Conservation (phyloP, 2,797 vertebrate genomes). For the Micrastur ruficollis region DNA sequence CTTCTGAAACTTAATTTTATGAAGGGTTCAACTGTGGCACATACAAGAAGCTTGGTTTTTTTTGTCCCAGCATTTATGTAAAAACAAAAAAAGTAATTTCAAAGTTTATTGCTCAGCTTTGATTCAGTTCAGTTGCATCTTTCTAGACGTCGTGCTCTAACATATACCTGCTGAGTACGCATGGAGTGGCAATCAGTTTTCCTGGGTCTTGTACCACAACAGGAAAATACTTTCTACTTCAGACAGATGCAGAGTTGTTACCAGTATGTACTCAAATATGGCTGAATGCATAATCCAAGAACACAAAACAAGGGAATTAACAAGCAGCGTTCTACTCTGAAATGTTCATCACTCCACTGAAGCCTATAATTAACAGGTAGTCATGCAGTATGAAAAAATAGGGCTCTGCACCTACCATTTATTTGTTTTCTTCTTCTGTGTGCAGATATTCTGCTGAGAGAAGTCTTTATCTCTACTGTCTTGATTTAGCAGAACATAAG, state of each 20-base stretch:
- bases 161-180: not conserved
- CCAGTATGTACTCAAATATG: not conserved
- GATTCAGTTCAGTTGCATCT: not conserved
- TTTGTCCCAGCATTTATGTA: not conserved
- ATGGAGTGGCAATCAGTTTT: not conserved
- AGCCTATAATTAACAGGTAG: constrained; percentile 15
- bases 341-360: not conserved
- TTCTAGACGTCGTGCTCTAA: not conserved
- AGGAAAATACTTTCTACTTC: not conserved
- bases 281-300: not conserved
- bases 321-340: not conserved
- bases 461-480: not conserved
- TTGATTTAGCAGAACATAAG: not conserved
- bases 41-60: fast-evolving
- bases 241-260: not conserved
- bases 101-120: not conserved
- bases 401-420: not conserved
- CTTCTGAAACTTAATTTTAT: not conserved
- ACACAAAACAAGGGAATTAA: not conserved
- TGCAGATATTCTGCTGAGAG: not conserved
- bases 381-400: not conserved
- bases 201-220: not conserved
- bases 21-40: not conserved
- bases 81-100: not conserved
- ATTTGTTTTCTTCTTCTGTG: not conserved